phyloP scores from a whole-genome alignment of 2,888 invertebrate species.

The Saturnia japonica region DNA sequence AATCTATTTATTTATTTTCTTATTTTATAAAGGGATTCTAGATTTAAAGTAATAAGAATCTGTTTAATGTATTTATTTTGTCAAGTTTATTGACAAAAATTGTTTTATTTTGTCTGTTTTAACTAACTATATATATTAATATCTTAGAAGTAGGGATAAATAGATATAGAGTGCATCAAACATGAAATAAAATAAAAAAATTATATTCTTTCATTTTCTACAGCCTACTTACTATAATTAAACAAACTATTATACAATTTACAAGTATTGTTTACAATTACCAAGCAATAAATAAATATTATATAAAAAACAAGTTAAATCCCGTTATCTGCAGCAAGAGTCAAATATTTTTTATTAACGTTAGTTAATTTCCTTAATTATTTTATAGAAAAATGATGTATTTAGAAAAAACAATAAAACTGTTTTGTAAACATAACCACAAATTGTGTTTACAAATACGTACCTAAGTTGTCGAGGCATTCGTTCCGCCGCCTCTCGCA shows the following conservation, averaged over 20 bases:
- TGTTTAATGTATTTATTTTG: no score
- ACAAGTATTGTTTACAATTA: not conserved
- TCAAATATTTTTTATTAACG: not conserved
- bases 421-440: constrained; percentile 82
- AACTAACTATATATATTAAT: no score
- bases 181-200: not conserved
- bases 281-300: not conserved
- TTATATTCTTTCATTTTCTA: not conserved
- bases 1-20: not conserved
- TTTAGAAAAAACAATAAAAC: constrained; percentile 21
- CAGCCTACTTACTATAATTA: not conserved
- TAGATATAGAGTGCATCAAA: not conserved
- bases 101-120: no score
- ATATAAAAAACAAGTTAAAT: not conserved
- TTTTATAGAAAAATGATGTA: constrained; percentile 2
- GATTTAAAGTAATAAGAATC: not conserved
- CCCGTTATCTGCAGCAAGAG: not conserved
- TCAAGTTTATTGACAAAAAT: no score
- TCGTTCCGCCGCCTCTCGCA: constrained; percentile 92
- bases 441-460: constrained; percentile 31
- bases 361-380: not conserved
- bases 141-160: no score
- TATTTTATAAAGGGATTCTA: not conserved
- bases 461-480: constrained; percentile 90
- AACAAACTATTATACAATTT: not conserved